phyloP scores from a whole-genome alignment of 2,113 vertebrate species.

The Eublepharis macularius region DNA sequence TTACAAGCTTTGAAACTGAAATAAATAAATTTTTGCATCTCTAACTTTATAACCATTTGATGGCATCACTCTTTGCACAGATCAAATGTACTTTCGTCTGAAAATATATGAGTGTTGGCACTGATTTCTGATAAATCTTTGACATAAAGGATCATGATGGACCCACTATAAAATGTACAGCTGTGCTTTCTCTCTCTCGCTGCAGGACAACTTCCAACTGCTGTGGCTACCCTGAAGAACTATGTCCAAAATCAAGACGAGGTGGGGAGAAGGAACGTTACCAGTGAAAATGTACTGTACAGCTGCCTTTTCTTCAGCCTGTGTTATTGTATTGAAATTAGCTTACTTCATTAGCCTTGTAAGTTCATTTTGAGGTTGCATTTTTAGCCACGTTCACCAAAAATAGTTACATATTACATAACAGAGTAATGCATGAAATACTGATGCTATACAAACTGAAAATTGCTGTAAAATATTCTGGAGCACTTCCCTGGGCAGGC shows the following conservation, averaged over 20 bases:
- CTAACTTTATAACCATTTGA: not conserved
- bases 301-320: constrained; percentile 30
- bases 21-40: not conserved
- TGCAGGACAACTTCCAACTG: constrained; percentile 17
- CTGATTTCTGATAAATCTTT: not conserved
- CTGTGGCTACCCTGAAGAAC: constrained; percentile 21
- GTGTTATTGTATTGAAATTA: constrained; percentile 41
- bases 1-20: not conserved
- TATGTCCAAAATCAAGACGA: constrained; percentile 6
- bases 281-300: constrained; percentile 31
- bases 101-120: constrained; percentile 1
- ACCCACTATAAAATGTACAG: constrained; percentile 29
- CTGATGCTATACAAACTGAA: constrained; percentile 25
- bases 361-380: constrained; percentile 38
- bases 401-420: constrained; percentile 53
- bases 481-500: constrained; percentile 3
- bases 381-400: constrained; percentile 51
- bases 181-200: not conserved
- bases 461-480: constrained; percentile 52
- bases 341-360: constrained; percentile 38
- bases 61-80: rapidly evolving
- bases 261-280: not conserved
- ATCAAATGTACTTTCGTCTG: rapidly evolving
- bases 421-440: constrained; percentile 41
- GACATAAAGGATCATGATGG: not conserved